Evolutionary conservation across 2,113 vertebrate species (phyloP), one percentile per base, ranked within the genome.

Genomic region (Cryptoleucopteryx plumbea): DNA sequence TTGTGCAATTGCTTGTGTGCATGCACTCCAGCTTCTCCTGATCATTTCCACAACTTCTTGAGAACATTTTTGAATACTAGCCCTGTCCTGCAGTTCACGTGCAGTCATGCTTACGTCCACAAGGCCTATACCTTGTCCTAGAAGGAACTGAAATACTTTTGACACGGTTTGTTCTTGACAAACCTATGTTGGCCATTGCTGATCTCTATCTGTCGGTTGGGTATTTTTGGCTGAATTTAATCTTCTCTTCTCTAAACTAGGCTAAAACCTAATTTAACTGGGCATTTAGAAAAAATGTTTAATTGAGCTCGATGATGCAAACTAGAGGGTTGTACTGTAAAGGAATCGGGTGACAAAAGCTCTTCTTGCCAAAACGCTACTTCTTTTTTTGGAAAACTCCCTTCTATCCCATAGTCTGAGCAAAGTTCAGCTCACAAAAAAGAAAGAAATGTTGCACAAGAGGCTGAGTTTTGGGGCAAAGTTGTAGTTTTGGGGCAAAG

Each of bases 21-120:
- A 0, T 65, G 32, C 16, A 56, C 3, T 19, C 8, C 12, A 43
- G 13, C 32, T 88, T 86, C 50, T 78, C 34, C 36, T 1, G 2
- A 23, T 52, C 6, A 4, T 65, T 94, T 89, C 50, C 85, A 2
- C 43, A 66, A 1, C 31, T 90, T 84, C 40, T 45, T 50, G 74
- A 94, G 55, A 62, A 43, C 9, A 11, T 38, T 93, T 70, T 38
- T 86, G 31, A 91, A 9, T 81, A 17, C 31, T 56, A 58, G 18
- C 1, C 4, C 58, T 23, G 36, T 58, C 27, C 7, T 86, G 17
- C 17, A 81, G 16, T 68, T 93, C 25, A 38, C 0, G 0, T 55
- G 31, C 0, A 1, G 0, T 72, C 36, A 63, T 62, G 38, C 26
- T 65, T 40, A 20, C 7, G 5, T 82, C 19, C 5, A 1, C 22